phyloP scores from a whole-genome alignment of 1,140 invertebrate species.

The Eubasilissa regina region DNA sequence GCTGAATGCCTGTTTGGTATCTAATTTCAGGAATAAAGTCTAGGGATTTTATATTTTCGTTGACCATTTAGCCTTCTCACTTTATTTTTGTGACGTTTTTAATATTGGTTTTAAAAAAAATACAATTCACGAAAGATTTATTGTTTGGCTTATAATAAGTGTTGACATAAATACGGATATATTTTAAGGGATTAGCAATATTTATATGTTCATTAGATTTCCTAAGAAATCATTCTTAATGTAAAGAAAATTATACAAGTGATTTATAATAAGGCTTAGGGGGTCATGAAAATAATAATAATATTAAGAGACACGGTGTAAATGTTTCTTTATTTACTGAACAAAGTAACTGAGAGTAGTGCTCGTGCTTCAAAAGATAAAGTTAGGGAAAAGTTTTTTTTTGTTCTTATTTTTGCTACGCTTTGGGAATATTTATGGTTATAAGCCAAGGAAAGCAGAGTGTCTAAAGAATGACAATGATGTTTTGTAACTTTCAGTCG shows the following conservation, averaged over 20 bases:
- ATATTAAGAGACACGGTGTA: too few relatives aligned
- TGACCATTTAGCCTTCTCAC: too few relatives aligned
- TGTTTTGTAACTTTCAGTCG: slow-evolving; percentile 24
- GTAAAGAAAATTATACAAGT: too few relatives aligned
- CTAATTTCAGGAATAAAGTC: too few relatives aligned
- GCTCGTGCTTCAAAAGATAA: slow-evolving; percentile 39
- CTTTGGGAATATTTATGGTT: slow-evolving; percentile 52
- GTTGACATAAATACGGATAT: not conserved
- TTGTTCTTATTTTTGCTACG: slow-evolving; percentile 48
- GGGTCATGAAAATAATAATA: too few relatives aligned
- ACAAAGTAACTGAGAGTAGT: slow-evolving; percentile 15
- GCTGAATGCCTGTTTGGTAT: too few relatives aligned
- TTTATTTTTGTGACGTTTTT: too few relatives aligned
- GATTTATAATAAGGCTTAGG: too few relatives aligned
- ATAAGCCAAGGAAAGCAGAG: slow-evolving; percentile 37
- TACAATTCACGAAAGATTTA: too few relatives aligned
- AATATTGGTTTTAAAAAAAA: too few relatives aligned
- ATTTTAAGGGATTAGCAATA: not conserved
- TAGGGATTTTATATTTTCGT: too few relatives aligned
- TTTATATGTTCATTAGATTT: not conserved
- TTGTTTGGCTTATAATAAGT: not conserved
- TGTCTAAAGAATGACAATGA: slow-evolving; percentile 52
- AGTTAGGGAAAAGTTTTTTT: slow-evolving; percentile 46
- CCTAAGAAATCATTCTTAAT: not conserved
- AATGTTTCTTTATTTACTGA: not conserved